Evolutionary conservation across 2,113 vertebrate species (phyloP), one percentile per base, ranked within the genome.

Genomic region (Mus spicilegus): DNA sequence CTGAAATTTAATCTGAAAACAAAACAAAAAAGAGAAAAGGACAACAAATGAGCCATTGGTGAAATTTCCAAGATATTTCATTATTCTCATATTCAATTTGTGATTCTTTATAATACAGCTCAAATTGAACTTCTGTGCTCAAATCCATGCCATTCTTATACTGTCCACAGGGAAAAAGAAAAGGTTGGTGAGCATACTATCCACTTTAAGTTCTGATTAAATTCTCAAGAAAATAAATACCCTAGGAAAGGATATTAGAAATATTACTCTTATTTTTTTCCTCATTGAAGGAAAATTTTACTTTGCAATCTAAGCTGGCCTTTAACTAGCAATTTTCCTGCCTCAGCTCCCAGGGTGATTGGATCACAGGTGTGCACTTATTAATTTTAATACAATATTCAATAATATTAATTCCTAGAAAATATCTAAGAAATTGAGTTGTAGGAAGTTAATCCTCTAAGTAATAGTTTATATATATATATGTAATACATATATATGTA

Each of bases 21-120:
- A 77, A 89, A 93, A 46, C 56, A 75, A 46, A 49, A 75, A 67
- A 9, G 51, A 70, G 5, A 22, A 6, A 42, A 70, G 75, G 61
- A 46, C 24, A 81, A 69, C 8, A 94, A 94, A 80, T 70, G 46
- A n/a, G 42, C 39, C n/a, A 90, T 26, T 63, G 72, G 20, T 86
- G 14, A 81, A 90, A 86, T 80, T 92, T 91, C 42, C 63, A 56
- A 94, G 36, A 75, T 51, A 51, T 80, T 96, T 94, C 69, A 63
- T 65, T 28, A 65, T 28, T 28, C 63, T 65, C 28, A 28, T 28
- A 80, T 87, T 96, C 72, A 88, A 95, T 3, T 63, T 78, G 42
- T 65, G 73, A 42, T 76, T 89, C n/a, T 72, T 87, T 14, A 75
- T 17, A 84, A 87, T 92, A 3, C 42, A 95, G 7, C 39, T 54